phyloP scores from a whole-genome alignment of 37 sponge, comb jelly and placozoan species.

The Beroe ovata region DNA sequence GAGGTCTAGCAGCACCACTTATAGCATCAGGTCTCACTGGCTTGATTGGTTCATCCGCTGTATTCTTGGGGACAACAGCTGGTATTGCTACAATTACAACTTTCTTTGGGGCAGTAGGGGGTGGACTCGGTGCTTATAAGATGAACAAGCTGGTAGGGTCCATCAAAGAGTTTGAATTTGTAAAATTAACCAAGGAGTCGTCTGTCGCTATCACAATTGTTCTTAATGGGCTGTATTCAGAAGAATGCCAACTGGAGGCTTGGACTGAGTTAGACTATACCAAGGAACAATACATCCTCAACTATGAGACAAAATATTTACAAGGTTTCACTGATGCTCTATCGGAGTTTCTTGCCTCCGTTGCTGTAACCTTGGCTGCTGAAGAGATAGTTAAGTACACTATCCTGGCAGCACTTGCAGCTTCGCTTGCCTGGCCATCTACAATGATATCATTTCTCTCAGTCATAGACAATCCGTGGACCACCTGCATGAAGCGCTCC shows the following conservation, averaged over 20 bases:
- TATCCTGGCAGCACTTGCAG: conserved; percentile 6
- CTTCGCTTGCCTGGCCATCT: conserved; percentile 67
- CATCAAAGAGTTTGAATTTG: conserved; percentile 54
- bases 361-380: neutral
- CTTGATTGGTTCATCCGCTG: neutral
- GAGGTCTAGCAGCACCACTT: conserved; percentile 66
- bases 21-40: conserved; percentile 6
- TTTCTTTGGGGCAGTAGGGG: conserved; percentile 44
- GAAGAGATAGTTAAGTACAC: conserved; percentile 41
- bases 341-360: neutral
- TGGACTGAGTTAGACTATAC: neutral
- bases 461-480: conserved; percentile 69
- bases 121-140: conserved; percentile 62
- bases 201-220: conserved; percentile 9
- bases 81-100: conserved; percentile 42
- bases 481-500: conserved; percentile 50
- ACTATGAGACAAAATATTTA: conserved; percentile 21
- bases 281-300: conserved; percentile 38
- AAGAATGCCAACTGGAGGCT: neutral
- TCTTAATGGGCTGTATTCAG: conserved; percentile 4
- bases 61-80: neutral
- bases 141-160: conserved; percentile 21
- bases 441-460: neutral
- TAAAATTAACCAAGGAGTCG: neutral
- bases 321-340: neutral